phyloP scores from a whole-genome alignment of 2,797 vertebrate genomes.

The Brotogeris chrysoptera region DNA sequence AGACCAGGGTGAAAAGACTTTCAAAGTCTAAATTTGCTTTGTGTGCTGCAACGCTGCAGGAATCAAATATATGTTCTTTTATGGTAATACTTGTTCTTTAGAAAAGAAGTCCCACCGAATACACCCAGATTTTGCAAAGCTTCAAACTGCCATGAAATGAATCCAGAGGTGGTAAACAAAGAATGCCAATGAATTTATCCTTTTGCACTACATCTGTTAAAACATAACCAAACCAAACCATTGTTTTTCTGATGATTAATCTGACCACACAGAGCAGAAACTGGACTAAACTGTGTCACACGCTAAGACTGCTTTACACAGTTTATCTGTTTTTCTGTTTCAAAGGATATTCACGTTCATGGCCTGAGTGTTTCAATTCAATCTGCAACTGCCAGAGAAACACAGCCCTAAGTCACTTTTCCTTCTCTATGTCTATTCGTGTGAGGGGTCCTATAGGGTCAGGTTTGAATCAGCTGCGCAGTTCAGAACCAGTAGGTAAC shows the following conservation, averaged over 20 bases:
- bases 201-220: not conserved
- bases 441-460: not conserved
- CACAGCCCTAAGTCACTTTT: not conserved
- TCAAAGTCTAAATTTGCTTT: conserved; percentile 9
- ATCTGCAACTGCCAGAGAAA: not conserved
- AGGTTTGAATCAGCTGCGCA: not conserved
- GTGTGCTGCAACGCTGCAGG: not conserved
- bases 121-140: not conserved
- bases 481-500: not conserved
- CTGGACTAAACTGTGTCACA: not conserved
- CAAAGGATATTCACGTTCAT: not conserved
- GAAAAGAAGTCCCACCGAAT: not conserved
- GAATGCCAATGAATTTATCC: not conserved
- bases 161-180: not conserved
- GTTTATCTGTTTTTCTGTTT: not conserved
- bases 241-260: not conserved
- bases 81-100: not conserved
- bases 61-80: conserved; percentile 13
- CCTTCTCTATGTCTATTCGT: not conserved
- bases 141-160: not conserved
- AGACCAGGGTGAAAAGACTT: conserved; percentile 39
- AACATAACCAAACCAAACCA: not conserved
- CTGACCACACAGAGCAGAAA: not conserved
- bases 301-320: not conserved
- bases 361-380: not conserved